Conservation (phyloP, 2,113 vertebrate species). For the Ranitomeya variabilis region DNA sequence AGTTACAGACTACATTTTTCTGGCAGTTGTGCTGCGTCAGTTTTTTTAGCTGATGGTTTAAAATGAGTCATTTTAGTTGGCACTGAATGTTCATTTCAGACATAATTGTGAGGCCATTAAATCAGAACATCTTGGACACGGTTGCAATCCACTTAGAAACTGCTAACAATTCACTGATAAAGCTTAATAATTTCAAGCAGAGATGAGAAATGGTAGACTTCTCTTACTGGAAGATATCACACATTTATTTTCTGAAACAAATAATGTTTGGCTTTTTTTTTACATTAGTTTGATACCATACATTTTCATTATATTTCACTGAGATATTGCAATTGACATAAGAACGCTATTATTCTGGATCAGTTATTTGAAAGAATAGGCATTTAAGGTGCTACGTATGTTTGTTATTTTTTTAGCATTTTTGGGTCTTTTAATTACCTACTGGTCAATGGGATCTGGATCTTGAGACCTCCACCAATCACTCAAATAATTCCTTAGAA, state of each 20-base stretch:
- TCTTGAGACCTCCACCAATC: no score
- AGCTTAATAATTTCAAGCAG: background rate
- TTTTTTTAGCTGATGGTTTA: background rate
- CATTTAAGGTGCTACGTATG: background rate
- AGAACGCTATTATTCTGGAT: background rate
- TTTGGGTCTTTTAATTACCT: no score
- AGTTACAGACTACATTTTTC: slow-evolving; percentile 19
- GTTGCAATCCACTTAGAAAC: background rate
- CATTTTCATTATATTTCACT: background rate
- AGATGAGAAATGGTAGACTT: background rate
- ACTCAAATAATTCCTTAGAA: no score
- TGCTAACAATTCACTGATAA: background rate
- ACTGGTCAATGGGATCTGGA: no score
- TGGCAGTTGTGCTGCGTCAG: background rate
- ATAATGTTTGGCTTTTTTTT: background rate
- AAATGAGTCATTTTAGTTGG: slow-evolving; percentile 20
- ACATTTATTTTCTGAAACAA: background rate
- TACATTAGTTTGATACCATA: background rate
- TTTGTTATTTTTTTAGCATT: background rate
- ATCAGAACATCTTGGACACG: background rate
- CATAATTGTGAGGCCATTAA: slow-evolving; percentile 18
- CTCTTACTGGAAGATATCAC: background rate
- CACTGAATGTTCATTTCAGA: slow-evolving; percentile 1
- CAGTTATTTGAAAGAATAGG: background rate
- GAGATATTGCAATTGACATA: background rate